Evolutionary conservation across 2,797 vertebrate genomes (phyloP).

Genomic region (Columba guinea): DNA sequence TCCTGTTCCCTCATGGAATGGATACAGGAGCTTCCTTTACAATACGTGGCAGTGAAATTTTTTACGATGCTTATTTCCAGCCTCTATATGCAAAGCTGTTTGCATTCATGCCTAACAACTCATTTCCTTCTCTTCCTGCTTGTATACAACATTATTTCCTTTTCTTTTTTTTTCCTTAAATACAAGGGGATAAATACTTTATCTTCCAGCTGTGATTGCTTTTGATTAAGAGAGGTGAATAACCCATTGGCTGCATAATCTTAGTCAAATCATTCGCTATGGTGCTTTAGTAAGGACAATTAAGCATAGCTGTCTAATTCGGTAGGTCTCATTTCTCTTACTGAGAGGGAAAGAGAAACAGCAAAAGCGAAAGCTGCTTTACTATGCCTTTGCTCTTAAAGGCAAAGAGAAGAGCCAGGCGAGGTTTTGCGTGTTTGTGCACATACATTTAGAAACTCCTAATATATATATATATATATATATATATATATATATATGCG

Average conservation of each 20-base stretch:
- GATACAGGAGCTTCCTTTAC: constrained; percentile 53
- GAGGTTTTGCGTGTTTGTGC: not conserved
- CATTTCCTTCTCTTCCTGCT: not conserved
- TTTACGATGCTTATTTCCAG: constrained; percentile 42
- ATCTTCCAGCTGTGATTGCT: constrained; percentile 23
- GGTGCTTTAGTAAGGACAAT: not conserved
- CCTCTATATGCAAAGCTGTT: not conserved
- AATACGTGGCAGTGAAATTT: constrained; percentile 48
- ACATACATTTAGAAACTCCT: not conserved
- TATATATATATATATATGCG: too few species aligned
- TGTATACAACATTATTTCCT: not conserved
- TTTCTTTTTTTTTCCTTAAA: not conserved
- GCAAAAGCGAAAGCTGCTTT: not conserved
- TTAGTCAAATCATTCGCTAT: constrained; percentile 30
- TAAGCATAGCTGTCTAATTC: not conserved
- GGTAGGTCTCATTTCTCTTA: constrained; percentile 7
- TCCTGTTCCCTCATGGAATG: constrained; percentile 55
- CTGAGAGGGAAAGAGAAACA: not conserved
- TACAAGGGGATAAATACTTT: not conserved
- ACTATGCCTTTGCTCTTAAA: not conserved
- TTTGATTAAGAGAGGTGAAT: constrained; percentile 18
- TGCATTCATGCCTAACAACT: not conserved
- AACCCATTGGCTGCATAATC: constrained; percentile 13
- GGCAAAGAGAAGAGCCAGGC: not conserved
- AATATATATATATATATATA: too few species aligned